Base-by-base conservation (phyloP, 1,140 invertebrate species). In the Trypoxylus dichotomus region DNA sequence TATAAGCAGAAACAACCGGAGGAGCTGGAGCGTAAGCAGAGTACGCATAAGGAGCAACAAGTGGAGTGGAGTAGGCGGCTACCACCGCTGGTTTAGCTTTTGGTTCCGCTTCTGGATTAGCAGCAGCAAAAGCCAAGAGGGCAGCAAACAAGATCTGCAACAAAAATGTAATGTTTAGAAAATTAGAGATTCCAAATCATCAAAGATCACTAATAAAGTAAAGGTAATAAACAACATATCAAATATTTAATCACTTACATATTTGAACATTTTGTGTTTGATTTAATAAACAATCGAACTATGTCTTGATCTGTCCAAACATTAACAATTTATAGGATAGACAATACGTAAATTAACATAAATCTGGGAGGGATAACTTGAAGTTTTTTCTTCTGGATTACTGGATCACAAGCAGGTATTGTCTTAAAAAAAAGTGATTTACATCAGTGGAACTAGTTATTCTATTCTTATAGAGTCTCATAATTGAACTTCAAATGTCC, bases 241-340 rank as follows among this genome's bases (percentile, higher is more conserved):
- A 5, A 37, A 37, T 37, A 68, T 27, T 68, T 25, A 27, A 68
- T 1, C 0, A 68, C 60, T 68, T 68, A 68, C 60, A 13, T 68
- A 68, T 68, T 68, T 68, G 60, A 68, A 68, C 60, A 68, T 68
- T 68, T 68, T 68, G 60, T 27, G 60, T 29, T 68, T 68, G 60
- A 68, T 68, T 29, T 68, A 13, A 24, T 8, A 27, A 68, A 3
- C 19, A 68, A 68, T 68, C 60, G 10, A 68, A 68, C 60, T 68
- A 68, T 68, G 27, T 29, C 24, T 27, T 29, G 19, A 19, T 24
- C 27, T 10, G 13, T 29, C 60, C 19, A 68, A 29, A 24, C 3
- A 11, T 25, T 68, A 68, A 68, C 60, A 68, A 68, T 68, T 68
- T 68, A 68, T 68, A 68, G 60, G 60, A 68, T 24, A 68, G 60